Conservation (phyloP, 1,140 invertebrate genomes). For the Ladona fulva region DNA sequence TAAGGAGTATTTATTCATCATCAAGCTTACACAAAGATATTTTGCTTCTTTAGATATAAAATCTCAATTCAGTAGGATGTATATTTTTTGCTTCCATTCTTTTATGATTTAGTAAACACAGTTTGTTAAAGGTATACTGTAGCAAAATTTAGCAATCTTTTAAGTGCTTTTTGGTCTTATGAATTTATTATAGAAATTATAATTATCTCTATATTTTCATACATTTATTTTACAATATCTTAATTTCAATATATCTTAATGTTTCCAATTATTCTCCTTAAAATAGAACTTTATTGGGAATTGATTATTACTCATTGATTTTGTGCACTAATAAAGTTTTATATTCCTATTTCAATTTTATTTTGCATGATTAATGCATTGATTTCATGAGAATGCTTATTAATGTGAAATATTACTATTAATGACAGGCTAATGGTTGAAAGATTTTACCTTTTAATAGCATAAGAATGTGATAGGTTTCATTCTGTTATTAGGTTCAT, state of each 20-base stretch:
- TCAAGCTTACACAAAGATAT: no score
- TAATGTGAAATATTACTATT: background rate
- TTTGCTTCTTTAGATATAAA: no score
- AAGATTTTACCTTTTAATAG: background rate
- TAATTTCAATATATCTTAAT: background rate
- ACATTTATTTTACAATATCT: background rate
- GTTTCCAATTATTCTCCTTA: background rate
- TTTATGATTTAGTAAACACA: background rate
- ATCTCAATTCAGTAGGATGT: background rate
- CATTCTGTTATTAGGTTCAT: background rate
- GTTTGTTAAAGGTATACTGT: background rate
- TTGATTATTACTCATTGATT: background rate
- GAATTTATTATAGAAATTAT: background rate
- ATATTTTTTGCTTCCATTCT: background rate
- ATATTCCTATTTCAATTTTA: background rate
- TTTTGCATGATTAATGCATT: background rate
- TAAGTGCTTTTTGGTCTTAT: background rate
- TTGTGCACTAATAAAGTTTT: constrained; percentile 1
- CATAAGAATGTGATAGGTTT: constrained; percentile 10
- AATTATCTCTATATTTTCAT: background rate
- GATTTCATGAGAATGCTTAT: background rate
- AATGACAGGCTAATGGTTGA: background rate
- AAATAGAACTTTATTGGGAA: background rate
- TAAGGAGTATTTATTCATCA: no score
- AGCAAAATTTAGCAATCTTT: background rate